phyloP scores from a whole-genome alignment of 1,140 invertebrate genomes.

The Eurytemora carolleeae region DNA sequence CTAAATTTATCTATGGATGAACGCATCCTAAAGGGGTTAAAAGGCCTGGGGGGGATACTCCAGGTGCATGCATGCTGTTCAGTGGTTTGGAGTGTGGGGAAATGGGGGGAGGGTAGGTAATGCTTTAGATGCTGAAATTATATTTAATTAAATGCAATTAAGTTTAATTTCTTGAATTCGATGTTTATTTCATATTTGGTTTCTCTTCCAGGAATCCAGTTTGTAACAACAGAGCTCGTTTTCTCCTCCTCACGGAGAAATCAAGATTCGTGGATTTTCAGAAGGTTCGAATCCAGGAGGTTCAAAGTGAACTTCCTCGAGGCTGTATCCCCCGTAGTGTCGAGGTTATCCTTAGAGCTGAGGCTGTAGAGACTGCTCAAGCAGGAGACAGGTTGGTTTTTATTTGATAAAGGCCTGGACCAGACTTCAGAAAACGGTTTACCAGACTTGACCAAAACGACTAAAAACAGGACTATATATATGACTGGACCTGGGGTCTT shows the following conservation, averaged over 20 bases:
- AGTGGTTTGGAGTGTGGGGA: no score
- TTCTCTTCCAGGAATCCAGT: constrained; percentile 59
- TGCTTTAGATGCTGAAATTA: constrained; percentile 31
- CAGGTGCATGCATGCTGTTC: no score
- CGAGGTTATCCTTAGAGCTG: constrained; percentile 85
- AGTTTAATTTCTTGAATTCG: constrained; percentile 11
- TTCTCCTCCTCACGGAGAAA: constrained; percentile 77
- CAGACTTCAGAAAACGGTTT: no score
- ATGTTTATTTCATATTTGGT: constrained; percentile 8
- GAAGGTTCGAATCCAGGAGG: constrained; percentile 95
- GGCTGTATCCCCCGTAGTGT: constrained; percentile 84
- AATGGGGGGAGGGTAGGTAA: no score
- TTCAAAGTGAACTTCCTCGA: constrained; percentile 83
- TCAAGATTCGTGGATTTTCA: constrained; percentile 96
- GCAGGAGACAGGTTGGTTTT: constrained; percentile 42
- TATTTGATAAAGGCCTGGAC: background rate
- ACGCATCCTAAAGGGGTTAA: no score
- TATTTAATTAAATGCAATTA: background rate
- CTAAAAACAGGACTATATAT: no score
- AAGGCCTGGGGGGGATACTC: no score
- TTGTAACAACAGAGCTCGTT: constrained; percentile 72
- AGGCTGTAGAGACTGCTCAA: constrained; percentile 89
- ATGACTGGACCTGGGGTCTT: no score
- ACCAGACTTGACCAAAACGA: no score
- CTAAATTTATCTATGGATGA: no score